Evolutionary conservation across 2,888 invertebrate species (phyloP).

Genomic region (Gastrophysa polygoni): DNA sequence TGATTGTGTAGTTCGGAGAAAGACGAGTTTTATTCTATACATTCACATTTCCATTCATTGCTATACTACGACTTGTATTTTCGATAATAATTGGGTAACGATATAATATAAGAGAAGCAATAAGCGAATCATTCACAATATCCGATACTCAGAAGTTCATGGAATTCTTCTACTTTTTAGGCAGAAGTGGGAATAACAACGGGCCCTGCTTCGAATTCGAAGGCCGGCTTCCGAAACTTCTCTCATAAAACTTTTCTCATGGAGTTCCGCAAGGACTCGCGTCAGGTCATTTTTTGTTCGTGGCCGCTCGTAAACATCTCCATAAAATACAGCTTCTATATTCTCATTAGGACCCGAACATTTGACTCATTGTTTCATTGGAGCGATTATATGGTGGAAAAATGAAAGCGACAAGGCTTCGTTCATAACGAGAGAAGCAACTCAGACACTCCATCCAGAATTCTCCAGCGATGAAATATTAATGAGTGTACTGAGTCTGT

Average conservation of each 20-base stretch:
- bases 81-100: neutral
- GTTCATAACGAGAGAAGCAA: too few relatives aligned
- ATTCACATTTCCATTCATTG: too few relatives aligned
- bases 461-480: too few relatives aligned
- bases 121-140: too few relatives aligned
- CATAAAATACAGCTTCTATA: slow-evolving; percentile 14
- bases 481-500: too few relatives aligned
- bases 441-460: too few relatives aligned
- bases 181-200: slow-evolving; percentile 12
- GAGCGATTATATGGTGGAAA: neutral
- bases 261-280: slow-evolving; percentile 17
- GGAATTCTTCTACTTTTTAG: slow-evolving; percentile 15
- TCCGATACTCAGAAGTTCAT: slow-evolving; percentile 12
- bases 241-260: slow-evolving; percentile 23
- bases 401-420: too few relatives aligned
- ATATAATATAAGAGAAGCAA: slow-evolving; percentile 14
- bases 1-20: too few relatives aligned
- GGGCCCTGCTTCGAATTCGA: slow-evolving; percentile 12
- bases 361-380: neutral
- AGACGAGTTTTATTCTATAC: too few relatives aligned
- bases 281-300: slow-evolving; percentile 16
- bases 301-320: slow-evolving; percentile 15
- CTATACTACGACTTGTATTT: too few relatives aligned
- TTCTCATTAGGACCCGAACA: neutral
- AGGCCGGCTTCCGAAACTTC: slow-evolving; percentile 19